Conservation (phyloP, 1,140 invertebrate species). For the Dufourea novaeangliae region DNA sequence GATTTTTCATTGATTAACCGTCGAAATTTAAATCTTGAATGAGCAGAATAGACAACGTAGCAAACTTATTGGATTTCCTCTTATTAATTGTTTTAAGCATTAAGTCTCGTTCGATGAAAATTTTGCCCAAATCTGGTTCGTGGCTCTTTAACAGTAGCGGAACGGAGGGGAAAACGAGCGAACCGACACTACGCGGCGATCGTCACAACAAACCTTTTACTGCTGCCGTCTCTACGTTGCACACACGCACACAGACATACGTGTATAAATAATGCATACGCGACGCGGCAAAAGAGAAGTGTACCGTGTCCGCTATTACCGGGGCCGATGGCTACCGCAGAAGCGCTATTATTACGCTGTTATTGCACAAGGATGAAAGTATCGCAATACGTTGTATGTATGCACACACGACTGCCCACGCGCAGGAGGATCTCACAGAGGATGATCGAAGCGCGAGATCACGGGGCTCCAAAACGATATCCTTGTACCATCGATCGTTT, state of each 20-base stretch:
- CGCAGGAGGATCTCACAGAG: background rate
- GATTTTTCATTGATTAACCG: too few species aligned
- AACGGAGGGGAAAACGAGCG: background rate
- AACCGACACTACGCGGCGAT: background rate
- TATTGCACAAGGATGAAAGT: slow-evolving; percentile 43
- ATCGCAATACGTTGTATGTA: slow-evolving; percentile 19
- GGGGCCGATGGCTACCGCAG: slow-evolving; percentile 32
- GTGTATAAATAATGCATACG: slow-evolving; percentile 35
- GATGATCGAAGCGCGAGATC: background rate
- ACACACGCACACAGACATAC: background rate
- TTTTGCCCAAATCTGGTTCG: too few species aligned
- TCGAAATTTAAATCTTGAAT: too few species aligned
- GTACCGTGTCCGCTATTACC: slow-evolving; percentile 29
- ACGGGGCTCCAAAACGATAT: too few species aligned
- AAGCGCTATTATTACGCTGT: slow-evolving; percentile 41
- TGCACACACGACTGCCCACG: slow-evolving; percentile 21
- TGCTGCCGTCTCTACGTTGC: background rate
- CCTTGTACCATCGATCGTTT: background rate
- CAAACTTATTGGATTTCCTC: too few species aligned
- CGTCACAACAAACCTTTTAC: slow-evolving; percentile 28
- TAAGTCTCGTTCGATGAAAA: too few species aligned
- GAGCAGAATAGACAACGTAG: too few species aligned
- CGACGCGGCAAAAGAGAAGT: slow-evolving; percentile 15
- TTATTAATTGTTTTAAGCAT: too few species aligned
- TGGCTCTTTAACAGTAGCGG: too few species aligned